These are phyloP conservation scores for Lethenteron camtschaticum DNA, from an alignment of 2,113 vertebrate genomes.

Conservation along the genomic window DNA sequence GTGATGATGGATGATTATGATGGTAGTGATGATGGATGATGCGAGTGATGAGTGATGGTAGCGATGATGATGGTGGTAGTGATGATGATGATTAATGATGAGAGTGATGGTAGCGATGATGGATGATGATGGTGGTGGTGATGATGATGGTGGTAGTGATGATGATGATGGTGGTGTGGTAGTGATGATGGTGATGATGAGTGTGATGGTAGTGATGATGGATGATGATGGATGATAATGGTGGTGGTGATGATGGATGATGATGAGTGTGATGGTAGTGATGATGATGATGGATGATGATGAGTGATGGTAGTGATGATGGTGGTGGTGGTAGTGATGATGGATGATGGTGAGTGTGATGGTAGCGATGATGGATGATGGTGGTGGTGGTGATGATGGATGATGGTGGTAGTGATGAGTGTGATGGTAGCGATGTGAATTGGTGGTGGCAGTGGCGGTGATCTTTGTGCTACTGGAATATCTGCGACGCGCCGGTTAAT, in stretches of 20 bases:
- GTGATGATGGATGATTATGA: background rate
- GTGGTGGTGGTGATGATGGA: too few relatives aligned
- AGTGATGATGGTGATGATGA: background rate
- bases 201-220: background rate
- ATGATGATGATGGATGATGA: background rate
- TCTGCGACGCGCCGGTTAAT: too few relatives aligned
- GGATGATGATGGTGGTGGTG: background rate
- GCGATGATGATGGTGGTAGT: background rate
- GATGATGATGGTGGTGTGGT: background rate
- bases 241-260: background rate
- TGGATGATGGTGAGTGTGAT: background rate
- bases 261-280: background rate
- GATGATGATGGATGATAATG: background rate
- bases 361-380: background rate
- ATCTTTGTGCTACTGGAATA: too few relatives aligned
- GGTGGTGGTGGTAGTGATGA: background rate
- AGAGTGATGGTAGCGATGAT: background rate
- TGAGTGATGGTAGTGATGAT: background rate
- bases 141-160: background rate
- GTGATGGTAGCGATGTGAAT: too few relatives aligned
- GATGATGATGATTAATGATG: background rate
- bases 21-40: background rate
- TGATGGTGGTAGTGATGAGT: too few relatives aligned
- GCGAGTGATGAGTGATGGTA: background rate
- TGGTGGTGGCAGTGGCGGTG: too few relatives aligned